Evolutionary conservation across 1,140 invertebrate genomes (phyloP), one percentile per base, ranked within the genome.

Genomic region (Meteorus sp.): DNA sequence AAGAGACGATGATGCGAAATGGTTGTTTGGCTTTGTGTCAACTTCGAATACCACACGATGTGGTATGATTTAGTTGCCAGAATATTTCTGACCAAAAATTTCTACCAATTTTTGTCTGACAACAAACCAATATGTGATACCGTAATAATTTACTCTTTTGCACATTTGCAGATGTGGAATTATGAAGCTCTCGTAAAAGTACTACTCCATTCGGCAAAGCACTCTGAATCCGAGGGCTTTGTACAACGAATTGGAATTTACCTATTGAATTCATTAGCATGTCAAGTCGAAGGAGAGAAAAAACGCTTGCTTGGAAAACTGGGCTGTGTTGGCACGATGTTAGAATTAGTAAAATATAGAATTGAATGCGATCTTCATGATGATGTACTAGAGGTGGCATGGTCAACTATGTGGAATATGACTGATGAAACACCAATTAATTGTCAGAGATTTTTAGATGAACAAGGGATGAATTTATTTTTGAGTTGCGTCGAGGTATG

Each of bases 381-480:
- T 76, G 95, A 98, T 77, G 92, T 98, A 1, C 85, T 99, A 78
- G 95, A 98, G 81, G 93, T 97, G 11, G 93, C 95, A 4, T 99
- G 97, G 97, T 97, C 94, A 58, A 95, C 94, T 2, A 91, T 99
- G 90, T 94, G 91, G 92, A 98, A 99, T 81, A 94, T 98, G 43
- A 99, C 96, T 43, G 95, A 98, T 80, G 95, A 97, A 83, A 97
- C 94, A 31, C 90, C 94, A 20, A 83, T 88, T 59, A 98, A 98
- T 82, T 97, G 95, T 83, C 83, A 88, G 74, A 84, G 90, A 70
- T 98, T 98, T 81, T 83, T 97, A 29, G 86, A 93, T 66, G 86
- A 86, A 52, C 82, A 86, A 41, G 95, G 95, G 53, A 94, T 97
- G 90, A 85, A 88, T 56, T 86, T 89, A 58, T 98, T 97, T 75